Evolutionary conservation across 2,797 vertebrate genomes (phyloP).

Genomic region (Podargus strigoides): DNA sequence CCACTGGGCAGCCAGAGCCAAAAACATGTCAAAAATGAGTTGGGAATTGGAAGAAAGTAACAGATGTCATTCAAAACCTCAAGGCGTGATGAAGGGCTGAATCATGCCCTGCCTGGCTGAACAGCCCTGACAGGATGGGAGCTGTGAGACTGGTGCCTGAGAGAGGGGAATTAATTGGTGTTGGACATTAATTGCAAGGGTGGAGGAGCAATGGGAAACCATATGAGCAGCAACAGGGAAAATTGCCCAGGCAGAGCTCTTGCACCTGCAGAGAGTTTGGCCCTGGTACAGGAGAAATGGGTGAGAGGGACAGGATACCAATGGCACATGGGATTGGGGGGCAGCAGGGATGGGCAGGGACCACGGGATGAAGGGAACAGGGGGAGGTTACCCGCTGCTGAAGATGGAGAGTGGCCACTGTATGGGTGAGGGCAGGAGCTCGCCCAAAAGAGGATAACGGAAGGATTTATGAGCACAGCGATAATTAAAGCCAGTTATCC

Average conservation of each 20-base stretch:
- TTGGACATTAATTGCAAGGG: background rate
- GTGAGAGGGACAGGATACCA: fast-evolving
- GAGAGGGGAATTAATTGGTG: background rate
- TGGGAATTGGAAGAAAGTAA: background rate
- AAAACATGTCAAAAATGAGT: background rate
- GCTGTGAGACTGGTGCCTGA: background rate
- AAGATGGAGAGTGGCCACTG: fast-evolving
- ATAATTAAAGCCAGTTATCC: slow-evolving; percentile 3
- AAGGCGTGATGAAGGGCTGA: background rate
- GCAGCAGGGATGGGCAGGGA: background rate
- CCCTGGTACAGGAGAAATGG: background rate
- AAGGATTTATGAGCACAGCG: background rate
- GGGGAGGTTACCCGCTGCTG: background rate
- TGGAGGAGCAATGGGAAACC: background rate
- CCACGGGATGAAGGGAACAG: fast-evolving
- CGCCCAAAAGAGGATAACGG: fast-evolving
- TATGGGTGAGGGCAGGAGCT: background rate
- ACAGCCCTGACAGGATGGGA: background rate
- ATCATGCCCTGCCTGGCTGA: background rate
- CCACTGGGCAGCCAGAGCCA: background rate
- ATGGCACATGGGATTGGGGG: fast-evolving
- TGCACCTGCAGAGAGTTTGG: background rate
- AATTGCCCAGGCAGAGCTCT: background rate
- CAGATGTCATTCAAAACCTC: background rate
- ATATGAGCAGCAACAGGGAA: fast-evolving